Conservation (phyloP, 2,888 invertebrate species). For the Cylloceria caligata region DNA sequence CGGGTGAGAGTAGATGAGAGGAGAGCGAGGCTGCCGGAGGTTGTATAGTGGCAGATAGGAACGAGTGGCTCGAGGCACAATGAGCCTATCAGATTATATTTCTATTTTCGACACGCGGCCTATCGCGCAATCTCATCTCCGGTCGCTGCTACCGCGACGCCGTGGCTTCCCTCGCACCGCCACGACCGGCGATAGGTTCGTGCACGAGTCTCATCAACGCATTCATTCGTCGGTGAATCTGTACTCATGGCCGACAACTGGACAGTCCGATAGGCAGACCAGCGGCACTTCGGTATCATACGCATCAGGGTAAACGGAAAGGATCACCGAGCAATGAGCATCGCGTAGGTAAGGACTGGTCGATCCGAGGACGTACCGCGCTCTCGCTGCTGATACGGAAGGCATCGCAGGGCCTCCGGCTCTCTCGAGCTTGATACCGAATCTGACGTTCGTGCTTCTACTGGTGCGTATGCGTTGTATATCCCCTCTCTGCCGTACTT, state of each 20-base stretch:
- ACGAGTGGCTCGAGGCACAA: constrained; percentile 82
- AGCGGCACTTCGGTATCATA: constrained; percentile 43
- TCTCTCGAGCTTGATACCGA: constrained; percentile 62
- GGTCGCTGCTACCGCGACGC: constrained; percentile 77
- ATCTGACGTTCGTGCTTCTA: constrained; percentile 58
- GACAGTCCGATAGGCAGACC: neutral
- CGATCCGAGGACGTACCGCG: constrained; percentile 28
- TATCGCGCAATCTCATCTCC: constrained; percentile 84
- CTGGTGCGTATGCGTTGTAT: constrained; percentile 60
- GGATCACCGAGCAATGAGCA: constrained; percentile 60
- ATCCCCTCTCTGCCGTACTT: neutral
- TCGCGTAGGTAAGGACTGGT: constrained; percentile 46
- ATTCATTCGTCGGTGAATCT: constrained; percentile 5
- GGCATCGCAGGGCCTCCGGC: constrained; percentile 55
- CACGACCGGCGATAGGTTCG: constrained; percentile 40
- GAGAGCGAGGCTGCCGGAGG: constrained; percentile 68
- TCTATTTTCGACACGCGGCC: constrained; percentile 84
- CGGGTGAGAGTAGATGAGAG: constrained; percentile 46
- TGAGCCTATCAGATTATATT: constrained; percentile 85
- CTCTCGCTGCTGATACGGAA: constrained; percentile 54
- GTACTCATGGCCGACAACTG: neutral
- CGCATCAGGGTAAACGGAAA: constrained; percentile 57
- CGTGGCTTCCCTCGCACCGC: constrained; percentile 56
- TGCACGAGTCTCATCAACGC: constrained; percentile 58
- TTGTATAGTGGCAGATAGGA: constrained; percentile 80